These are phyloP conservation scores for Pandemis corylana DNA, from an alignment of 2,888 invertebrate genomes.

Conservation along the genomic window DNA sequence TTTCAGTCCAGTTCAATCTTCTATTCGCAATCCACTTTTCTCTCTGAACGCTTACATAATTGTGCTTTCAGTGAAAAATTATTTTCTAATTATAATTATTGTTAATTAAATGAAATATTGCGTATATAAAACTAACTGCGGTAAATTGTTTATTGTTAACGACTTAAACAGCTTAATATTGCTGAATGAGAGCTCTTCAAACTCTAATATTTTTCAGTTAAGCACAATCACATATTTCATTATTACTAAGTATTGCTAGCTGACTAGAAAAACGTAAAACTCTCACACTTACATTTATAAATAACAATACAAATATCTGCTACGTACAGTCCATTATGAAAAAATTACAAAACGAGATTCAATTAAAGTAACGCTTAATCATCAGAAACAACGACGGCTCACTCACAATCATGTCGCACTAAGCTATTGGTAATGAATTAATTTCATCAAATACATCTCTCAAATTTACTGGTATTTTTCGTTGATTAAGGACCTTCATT, in stretches of 20 bases:
- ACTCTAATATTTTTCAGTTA: slow-evolving; percentile 4
- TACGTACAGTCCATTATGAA: not conserved
- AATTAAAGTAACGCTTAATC: not conserved
- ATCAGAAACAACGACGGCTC: not conserved
- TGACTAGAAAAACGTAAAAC: slow-evolving; percentile 34
- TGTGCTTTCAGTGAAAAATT: slow-evolving; percentile 24
- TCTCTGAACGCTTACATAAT: slow-evolving; percentile 18
- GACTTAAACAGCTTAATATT: slow-evolving; percentile 37
- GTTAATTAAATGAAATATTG: slow-evolving; percentile 2
- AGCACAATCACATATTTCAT: slow-evolving; percentile 11
- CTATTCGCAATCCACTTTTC: not conserved
- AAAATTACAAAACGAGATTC: slow-evolving; percentile 27
- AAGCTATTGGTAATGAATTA: not conserved
- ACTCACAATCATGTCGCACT: not conserved
- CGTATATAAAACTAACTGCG: not conserved
- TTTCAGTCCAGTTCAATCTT: slow-evolving; percentile 25
- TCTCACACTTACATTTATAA: slow-evolving; percentile 14
- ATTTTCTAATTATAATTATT: slow-evolving; percentile 11
- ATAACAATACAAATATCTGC: slow-evolving; percentile 22
- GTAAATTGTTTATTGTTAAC: not conserved
- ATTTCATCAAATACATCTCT: not conserved
- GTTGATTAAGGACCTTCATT: not conserved
- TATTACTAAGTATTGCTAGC: slow-evolving; percentile 27
- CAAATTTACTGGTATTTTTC: not conserved
- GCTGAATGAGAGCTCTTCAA: slow-evolving; percentile 32